phyloP scores from a whole-genome alignment of 2,797 vertebrate genomes.

The Meda fulgida region DNA sequence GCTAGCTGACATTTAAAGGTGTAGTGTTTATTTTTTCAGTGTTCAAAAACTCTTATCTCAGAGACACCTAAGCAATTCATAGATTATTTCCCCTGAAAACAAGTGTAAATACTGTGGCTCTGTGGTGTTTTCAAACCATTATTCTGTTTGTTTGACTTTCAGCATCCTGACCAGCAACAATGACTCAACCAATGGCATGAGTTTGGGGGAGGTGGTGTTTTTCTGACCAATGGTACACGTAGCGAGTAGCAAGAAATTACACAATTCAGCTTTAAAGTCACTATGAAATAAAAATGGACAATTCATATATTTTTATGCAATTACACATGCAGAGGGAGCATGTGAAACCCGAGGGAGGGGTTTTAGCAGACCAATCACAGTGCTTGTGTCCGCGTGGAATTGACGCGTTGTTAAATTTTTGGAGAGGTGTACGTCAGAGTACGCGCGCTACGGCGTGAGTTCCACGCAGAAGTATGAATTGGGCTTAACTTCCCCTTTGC shows the following conservation, averaged over 20 bases:
- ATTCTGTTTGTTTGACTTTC: background rate
- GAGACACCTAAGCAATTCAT: background rate
- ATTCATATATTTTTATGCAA: background rate
- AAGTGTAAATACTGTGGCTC: background rate
- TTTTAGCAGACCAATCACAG: too few relatives aligned
- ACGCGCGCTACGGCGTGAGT: too few relatives aligned
- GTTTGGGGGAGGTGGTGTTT: background rate
- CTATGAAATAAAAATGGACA: background rate
- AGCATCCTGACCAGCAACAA: background rate
- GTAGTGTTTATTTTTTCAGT: background rate
- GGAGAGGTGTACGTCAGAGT: too few relatives aligned
- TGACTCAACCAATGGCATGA: background rate
- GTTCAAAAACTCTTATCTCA: constrained; percentile 5
- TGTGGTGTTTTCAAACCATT: background rate
- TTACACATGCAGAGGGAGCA: too few relatives aligned
- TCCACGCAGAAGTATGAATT: too few relatives aligned
- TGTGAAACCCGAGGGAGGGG: too few relatives aligned
- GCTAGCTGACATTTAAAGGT: constrained; percentile 1
- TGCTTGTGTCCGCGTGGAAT: too few relatives aligned
- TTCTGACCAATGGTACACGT: background rate
- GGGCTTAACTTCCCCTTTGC: too few relatives aligned
- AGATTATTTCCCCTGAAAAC: background rate
- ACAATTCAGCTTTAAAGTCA: constrained; percentile 1
- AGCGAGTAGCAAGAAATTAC: background rate
- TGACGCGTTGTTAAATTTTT: too few relatives aligned